Evolutionary conservation across 2,888 invertebrate genomes (phyloP).

Genomic region (Cordylochernes scorpioides): DNA sequence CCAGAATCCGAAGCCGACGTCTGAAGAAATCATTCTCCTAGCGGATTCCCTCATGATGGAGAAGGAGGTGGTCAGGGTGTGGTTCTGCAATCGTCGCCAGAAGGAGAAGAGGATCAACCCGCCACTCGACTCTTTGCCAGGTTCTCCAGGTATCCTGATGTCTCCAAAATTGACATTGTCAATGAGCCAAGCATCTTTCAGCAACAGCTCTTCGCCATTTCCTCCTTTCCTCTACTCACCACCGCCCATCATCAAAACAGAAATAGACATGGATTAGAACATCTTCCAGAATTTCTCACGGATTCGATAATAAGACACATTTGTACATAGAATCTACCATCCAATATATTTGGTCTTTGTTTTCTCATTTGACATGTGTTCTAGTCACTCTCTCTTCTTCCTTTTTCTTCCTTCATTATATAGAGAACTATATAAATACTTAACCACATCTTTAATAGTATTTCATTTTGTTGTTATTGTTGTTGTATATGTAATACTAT

Average conservation of each 20-base stretch:
- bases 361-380: no score
- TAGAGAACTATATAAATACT: no score
- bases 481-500: no score
- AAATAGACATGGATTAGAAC: background rate
- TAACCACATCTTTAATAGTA: no score
- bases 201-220: constrained; percentile 1
- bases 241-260: constrained; percentile 4
- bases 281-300: no score
- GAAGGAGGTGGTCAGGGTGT: constrained; percentile 72
- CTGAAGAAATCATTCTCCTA: constrained; percentile 73
- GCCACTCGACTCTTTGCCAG: constrained; percentile 10
- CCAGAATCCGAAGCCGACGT: constrained; percentile 82
- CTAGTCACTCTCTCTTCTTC: no score
- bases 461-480: no score
- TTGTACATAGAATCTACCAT: no score
- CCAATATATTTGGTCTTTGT: no score
- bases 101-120: constrained; percentile 91
- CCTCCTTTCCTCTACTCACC: constrained; percentile 3
- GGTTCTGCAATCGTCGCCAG: constrained; percentile 86
- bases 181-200: constrained; percentile 2
- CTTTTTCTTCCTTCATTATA: no score
- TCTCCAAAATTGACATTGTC: constrained; percentile 1
- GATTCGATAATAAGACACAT: no score
- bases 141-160: constrained; percentile 3
- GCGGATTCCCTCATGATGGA: constrained; percentile 85